Percentiles rank a stretch among this genome's conserved stretches.
These are phyloP conservation scores for Danio kyathit DNA, from an alignment of 2,797 vertebrate species.

Conservation along the genomic window DNA sequence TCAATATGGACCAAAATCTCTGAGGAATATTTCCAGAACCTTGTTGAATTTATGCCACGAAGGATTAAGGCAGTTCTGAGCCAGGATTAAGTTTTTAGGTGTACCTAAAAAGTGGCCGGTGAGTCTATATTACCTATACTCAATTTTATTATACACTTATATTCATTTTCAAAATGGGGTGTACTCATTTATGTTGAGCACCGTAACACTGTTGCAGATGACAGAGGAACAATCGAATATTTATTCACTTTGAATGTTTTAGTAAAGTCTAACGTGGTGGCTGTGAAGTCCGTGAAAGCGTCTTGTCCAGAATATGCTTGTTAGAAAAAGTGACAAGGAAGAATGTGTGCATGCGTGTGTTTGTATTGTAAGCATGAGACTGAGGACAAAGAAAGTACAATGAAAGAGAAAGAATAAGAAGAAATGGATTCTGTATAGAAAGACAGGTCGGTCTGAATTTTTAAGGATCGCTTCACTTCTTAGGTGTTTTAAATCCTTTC, in stretches of 20 bases:
- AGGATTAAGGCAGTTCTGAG: no score
- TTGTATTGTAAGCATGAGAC: background rate
- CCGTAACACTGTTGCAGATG: no score
- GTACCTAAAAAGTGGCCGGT: no score
- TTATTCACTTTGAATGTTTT: background rate
- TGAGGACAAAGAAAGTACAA: background rate
- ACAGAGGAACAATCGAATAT: background rate
- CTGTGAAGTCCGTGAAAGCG: slow-evolving; percentile 3
- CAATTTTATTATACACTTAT: no score
- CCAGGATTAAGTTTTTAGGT: no score
- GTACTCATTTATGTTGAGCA: no score
- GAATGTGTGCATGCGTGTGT: background rate
- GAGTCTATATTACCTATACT: no score
- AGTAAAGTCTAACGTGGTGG: background rate
- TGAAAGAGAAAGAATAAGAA: slow-evolving; percentile 9
- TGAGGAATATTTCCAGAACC: no score
- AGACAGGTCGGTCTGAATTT: slow-evolving; percentile 14
- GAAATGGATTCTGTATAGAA: slow-evolving; percentile 4
- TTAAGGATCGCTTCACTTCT: slow-evolving; percentile 17
- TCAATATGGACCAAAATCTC: no score
- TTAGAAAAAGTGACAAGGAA: slow-evolving; percentile 2
- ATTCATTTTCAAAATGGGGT: no score
- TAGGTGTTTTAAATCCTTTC: slow-evolving; percentile 43
- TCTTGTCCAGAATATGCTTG: background rate
- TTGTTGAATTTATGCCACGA: no score